Base-by-base conservation (phyloP, 2,888 invertebrate species). In the Trachelus tabidus region DNA sequence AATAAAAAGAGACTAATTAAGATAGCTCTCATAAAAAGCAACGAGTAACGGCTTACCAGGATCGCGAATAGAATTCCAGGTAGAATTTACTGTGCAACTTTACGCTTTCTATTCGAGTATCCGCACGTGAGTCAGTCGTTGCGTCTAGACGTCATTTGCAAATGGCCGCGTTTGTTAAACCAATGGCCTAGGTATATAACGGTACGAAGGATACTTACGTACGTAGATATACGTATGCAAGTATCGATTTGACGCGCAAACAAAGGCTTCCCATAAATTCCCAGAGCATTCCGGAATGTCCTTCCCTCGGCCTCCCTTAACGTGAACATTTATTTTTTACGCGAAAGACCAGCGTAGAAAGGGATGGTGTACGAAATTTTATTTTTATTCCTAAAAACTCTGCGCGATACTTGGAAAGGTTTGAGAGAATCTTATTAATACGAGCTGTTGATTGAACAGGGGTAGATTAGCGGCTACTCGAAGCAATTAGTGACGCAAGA, bases 211-310 rank as follows among this genome's bases (percentile, higher is more conserved):
- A 76, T 78, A 75, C 81, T 82, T 80, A 79, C 73, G 77, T 56
- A 74, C 76, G 78, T 80, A 31, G 69, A 79, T 73, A 80, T 80
- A 68, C 75, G 77, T 79, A 76, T 80, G 79, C 79, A 81, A 75
- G 80, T 84, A 84, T 86, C 86, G 86, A 86, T 85, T 81, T 78
- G 77, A 79, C 23, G 56, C 9, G 56, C 56, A 56, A 56, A 56
- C 56, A 56, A 23, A 23, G 23, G 23, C 23, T 23, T 23, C 56
- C 56, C 56, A 56, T 56, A 56, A 56, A 56, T 56, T 56, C 23
- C 23, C 0, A 15, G 9, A 15, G 56, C 23, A 56, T 23, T 56
- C 2, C 56, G 2, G 9, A 23, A 9, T 56, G 2, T 56, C 23
- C 56, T 9, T 2, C 15, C 1, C 56, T 56, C 23, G 23, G 9